Evolutionary conservation across 1,140 invertebrate species (phyloP), one percentile per base, ranked within the genome.

Genomic region (Pseudomyrmex concolor): DNA sequence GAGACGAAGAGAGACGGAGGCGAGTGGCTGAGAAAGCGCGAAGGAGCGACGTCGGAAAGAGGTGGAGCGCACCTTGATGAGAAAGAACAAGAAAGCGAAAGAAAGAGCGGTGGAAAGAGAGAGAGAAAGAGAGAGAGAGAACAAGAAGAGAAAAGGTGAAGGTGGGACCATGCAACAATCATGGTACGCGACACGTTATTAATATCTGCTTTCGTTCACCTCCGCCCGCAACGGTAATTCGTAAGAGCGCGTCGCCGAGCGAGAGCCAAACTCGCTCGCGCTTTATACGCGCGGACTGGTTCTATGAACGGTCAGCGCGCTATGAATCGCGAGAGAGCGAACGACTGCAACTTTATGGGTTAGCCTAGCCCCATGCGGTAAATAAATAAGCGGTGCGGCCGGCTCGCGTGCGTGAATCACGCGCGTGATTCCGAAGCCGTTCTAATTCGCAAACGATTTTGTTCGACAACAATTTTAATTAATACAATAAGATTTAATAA

Each of bases 131-230:
- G 66, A 84, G 59, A 63, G 57, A 62, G 59, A 45, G 22, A 48
- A 17, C 17, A 34, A 13, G 25, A 55, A 68, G 64, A 57, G 51
- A 51, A 25, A 43, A 51, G 80, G 78, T 76, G 85, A 84, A 88
- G 87, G 84, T 88, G 87, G 86, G 70, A 90, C 89, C 90, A 91
- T 86, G 91, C 89, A 89, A 91, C 90, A 90, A 91, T 91, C 91
- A 91, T 89, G 72, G 72, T 85, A 91, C 91, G 86, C 87, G 89
- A 87, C 82, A 87, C 89, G 91, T 91, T 91, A 92, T 92, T 93
- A 93, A 93, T 92, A 91, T 91, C 91, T 89, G 86, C 86, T 90
- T 90, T 88, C 86, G 83, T 90, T 89, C 88, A 70, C 55, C 73
- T 66, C 54, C 66, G 48, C 19, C 43, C 66, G 83, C 73, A 76